Evolutionary conservation across 1,140 invertebrate genomes (phyloP).

Genomic region (Pseudoatta argentina): DNA sequence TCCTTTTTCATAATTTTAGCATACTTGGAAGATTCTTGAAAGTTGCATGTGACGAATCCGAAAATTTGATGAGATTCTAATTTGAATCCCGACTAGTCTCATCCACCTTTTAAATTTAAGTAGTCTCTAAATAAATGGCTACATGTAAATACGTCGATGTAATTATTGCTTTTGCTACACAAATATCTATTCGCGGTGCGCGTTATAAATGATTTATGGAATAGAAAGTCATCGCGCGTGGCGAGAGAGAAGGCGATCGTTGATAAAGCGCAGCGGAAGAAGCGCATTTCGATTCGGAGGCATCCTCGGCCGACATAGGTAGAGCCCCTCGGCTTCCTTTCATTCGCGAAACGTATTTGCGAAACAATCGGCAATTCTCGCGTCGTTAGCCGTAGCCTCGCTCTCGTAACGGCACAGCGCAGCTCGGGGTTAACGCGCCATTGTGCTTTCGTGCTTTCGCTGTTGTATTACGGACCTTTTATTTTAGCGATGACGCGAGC

Average conservation of each 20-base stretch:
- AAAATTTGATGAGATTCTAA: conserved; percentile 1
- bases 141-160: too few relatives aligned
- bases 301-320: background rate
- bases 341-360: conserved; percentile 33
- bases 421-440: conserved; percentile 23
- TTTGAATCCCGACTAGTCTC: background rate
- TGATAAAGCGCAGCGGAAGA: background rate
- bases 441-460: conserved; percentile 46
- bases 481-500: conserved; percentile 46
- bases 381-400: conserved; percentile 32
- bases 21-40: background rate
- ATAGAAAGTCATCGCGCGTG: conserved; percentile 10
- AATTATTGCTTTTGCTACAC: background rate
- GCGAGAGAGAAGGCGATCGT: conserved; percentile 4
- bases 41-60: background rate
- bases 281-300: background rate
- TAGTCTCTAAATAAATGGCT: too few relatives aligned
- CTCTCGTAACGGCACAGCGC: background rate
- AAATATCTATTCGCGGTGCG: conserved; percentile 5
- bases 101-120: background rate
- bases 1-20: background rate
- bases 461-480: background rate
- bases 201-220: background rate
- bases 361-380: conserved; percentile 38
- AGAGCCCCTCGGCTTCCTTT: background rate